phyloP scores from a whole-genome alignment of 2,113 vertebrate genomes.

The Cynoglossus semilaevis region DNA sequence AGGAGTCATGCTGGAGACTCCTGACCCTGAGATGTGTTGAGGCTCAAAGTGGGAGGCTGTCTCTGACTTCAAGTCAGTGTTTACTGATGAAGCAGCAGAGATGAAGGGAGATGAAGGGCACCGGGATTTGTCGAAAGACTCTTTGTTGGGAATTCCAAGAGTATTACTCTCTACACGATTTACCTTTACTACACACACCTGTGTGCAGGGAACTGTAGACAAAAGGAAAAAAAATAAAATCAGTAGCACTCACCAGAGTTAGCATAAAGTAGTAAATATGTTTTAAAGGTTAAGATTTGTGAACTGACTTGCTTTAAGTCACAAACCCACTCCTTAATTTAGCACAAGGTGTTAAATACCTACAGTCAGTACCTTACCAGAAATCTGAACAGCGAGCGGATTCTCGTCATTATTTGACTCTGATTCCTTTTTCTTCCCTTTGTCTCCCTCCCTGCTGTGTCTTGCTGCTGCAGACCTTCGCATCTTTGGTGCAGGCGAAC shows the following conservation, averaged over 20 bases:
- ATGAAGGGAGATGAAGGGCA: slow-evolving; percentile 10
- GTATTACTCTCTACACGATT: slow-evolving; percentile 72
- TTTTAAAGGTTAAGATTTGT: too few relatives aligned
- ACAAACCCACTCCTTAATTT: neutral
- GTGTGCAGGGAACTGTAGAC: slow-evolving; percentile 69
- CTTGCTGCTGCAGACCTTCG: slow-evolving; percentile 39
- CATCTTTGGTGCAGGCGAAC: slow-evolving; percentile 54
- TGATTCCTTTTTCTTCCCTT: slow-evolving; percentile 48
- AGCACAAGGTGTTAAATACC: neutral
- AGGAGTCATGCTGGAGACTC: slow-evolving; percentile 27
- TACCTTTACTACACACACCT: slow-evolving; percentile 79
- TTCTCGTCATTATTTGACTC: slow-evolving; percentile 56
- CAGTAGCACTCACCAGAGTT: neutral
- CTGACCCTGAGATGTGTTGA: slow-evolving; percentile 34
- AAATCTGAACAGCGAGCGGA: slow-evolving; percentile 43
- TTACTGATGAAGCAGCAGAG: slow-evolving; percentile 22
- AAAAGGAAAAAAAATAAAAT: neutral
- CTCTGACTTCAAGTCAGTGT: slow-evolving; percentile 34
- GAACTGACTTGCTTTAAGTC: too few relatives aligned
- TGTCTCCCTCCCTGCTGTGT: slow-evolving; percentile 42
- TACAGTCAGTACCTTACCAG: slow-evolving; percentile 58
- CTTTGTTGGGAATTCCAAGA: slow-evolving; percentile 45
- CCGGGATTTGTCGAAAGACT: slow-evolving; percentile 17
- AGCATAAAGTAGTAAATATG: too few relatives aligned
- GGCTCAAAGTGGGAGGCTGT: slow-evolving; percentile 20